Base-by-base conservation (phyloP, 2,113 vertebrate species). In the Archocentrus centrarchus region DNA sequence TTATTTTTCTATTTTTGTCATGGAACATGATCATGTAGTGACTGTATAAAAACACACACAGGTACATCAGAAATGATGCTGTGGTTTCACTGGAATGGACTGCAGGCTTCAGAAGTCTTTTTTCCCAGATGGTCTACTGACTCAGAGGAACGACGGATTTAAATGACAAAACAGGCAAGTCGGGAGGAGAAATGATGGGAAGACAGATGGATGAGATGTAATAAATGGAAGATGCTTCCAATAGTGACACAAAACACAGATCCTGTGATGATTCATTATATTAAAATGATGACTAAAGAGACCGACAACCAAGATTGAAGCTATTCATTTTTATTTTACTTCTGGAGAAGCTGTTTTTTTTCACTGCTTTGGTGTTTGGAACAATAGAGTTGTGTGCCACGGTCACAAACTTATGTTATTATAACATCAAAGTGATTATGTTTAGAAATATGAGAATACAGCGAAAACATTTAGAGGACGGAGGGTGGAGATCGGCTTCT, bases 111-210 rank as follows among this genome's bases (percentile, higher is more conserved):
- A 77, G 61, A 86, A 85, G 73, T 87, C 20, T 79, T 82, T 73
- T 90, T 91, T 30, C 30, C 83, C 90, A 88, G 58, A 90, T 81
- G 83, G 70, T 78, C 47, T 3, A n/a, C 68, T 81, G 77, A 80
- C 82, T 88, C 55, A 75, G 63, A 79, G 44, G 53, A 79, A 59
- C 47, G 22, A 47, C 81, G 83, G 11, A 79, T 55, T 86, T 88
- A 89, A 83, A 86, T 78, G 75, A 88, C 79, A 81, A 80, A 82
- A 81, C 59, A 85, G 75, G 83, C 55, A 75, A 81, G 77, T 84
- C 57, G 37, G 70, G 22, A 63, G 20, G 70, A 79, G 35, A 75
- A 75, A 83, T 4, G 57, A 85, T 11, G 53, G 17, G 50, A 55
- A 55, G 68, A 55, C 47, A 73, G 68, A 73, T 9, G 77, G 75